Conservation (phyloP, 2,797 vertebrate species). For the Coccyzus lansbergi region DNA sequence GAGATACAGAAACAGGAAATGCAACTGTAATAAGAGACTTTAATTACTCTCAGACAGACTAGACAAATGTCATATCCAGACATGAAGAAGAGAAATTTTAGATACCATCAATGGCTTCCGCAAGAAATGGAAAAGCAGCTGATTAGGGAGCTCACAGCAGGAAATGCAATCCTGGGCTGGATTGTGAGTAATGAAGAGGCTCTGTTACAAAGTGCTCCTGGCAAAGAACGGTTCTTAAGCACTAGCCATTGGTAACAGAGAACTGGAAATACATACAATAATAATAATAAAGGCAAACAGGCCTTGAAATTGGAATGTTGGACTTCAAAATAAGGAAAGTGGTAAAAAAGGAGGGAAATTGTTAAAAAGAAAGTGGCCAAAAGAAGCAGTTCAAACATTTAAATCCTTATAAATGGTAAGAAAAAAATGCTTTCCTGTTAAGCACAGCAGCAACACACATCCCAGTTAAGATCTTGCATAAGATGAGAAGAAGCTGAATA, state of each 20-base stretch:
- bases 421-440: background rate
- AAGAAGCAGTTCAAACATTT: background rate
- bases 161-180: background rate
- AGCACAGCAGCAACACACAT: background rate
- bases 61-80: background rate
- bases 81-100: conserved; percentile 5
- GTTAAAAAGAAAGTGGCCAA: background rate
- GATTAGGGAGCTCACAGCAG: background rate
- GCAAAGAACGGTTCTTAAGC: background rate
- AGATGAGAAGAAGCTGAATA: background rate
- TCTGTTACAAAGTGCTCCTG: background rate
- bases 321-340: background rate
- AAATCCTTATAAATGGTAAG: background rate
- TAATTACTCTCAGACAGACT: conserved; percentile 23
- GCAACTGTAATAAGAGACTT: conserved; percentile 7
- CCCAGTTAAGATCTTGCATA: background rate
- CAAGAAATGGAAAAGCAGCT: background rate
- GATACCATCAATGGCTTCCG: background rate
- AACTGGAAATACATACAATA: background rate
- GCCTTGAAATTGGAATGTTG: background rate
- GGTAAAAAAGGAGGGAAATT: background rate
- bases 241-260: background rate
- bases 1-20: conserved; percentile 24
- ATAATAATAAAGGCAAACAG: background rate
- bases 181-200: background rate